Evolutionary conservation across 2,113 vertebrate species (phyloP), one percentile per base, ranked within the genome.

Genomic region (Cariama cristata): DNA sequence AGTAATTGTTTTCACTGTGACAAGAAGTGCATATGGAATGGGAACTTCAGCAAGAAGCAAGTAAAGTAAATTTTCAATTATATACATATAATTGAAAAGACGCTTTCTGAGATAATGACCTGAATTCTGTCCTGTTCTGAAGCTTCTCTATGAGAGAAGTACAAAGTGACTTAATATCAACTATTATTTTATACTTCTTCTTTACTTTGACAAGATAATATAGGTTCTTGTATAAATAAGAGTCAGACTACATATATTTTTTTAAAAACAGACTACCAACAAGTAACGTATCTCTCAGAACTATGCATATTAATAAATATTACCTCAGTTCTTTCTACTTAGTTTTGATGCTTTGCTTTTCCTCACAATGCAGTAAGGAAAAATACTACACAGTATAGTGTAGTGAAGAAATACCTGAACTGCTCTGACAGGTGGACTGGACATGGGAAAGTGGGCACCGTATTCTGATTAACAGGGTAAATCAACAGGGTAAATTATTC

Each of bases 31-130:
- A 35, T 90, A 85, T 96, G 74, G 75, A 63, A 91, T 96, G 81
- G 67, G 73, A 95, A 82, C 75, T 97, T 97, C 67, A 96, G 52
- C 87, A 96, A 94, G 73, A 96, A 97, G 56, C 30, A 63, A 89
- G 45, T 74, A 87, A 60, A 68, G 18, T 68, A 80, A 24, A 66
- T 71, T 76, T 96, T 96, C 95, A 96, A 77, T 96, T 96, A 84
- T 55, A 60, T 69, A 73, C 23, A 8, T 88, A 50, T 90, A 95
- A 96, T 82, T 96, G 82, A 95, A 97, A 96, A 90, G 27, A 60
- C 45, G 19, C 79, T 76, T 82, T 93, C 69, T 79, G 49, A 92
- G 79, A 35, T 76, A 92, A 58, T 30, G 38, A 75, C 23, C 69
- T 92, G 58, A 97, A 94, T 90, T 95, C 50, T 47, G 12, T 73